Evolutionary conservation across 2,113 vertebrate genomes (phyloP), one percentile per base, ranked within the genome.

Genomic region (Romanogobio albipinnatus): DNA sequence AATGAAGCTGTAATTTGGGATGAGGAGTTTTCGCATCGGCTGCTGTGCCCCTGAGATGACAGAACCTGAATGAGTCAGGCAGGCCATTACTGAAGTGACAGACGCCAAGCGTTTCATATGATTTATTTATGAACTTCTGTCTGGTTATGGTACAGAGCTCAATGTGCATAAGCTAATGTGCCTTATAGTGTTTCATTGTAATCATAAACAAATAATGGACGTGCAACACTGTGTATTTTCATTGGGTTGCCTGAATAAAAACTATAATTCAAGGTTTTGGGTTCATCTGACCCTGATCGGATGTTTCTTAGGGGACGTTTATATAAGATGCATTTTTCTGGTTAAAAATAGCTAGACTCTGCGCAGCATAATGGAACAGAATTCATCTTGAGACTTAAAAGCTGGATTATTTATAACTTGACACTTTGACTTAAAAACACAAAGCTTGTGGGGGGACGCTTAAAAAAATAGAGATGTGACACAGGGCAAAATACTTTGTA

Each of bases 91-190:
- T 82, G 33, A 39, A 26, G 83, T 83, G 83, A 82, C n/a, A 85
- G 83, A 79, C 68, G 15, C 19, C 29, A 58, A 79, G 71, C 62
- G 73, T 71, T 87, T 66, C 22, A 29, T 61, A 64, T 68, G 17
- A 85, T 39, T 64, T 53, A 86, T 56, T 82, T 61, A 85, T 73
- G 22, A 77, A 61, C 9, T 77, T 78, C 74, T 71, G 74, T 56
- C 64, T 76, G 53, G 76, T 45, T 76, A 59, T 66, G 11, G 45
- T 66, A 26, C 56, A 36, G 8, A 22, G 14, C 26, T 10, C 19
- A 73, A 47, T 17, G 49, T 10, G 53, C 49, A 70, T 43, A 39
- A 39, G 14, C 24, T 29, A 76, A 76, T 76, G 74, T 11, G 24
- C 73, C 3, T 76, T 29, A 49, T 45, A 10, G 39, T n/a, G 70